phyloP scores from a whole-genome alignment of 2,113 vertebrate species.

The Eolophus roseicapilla region DNA sequence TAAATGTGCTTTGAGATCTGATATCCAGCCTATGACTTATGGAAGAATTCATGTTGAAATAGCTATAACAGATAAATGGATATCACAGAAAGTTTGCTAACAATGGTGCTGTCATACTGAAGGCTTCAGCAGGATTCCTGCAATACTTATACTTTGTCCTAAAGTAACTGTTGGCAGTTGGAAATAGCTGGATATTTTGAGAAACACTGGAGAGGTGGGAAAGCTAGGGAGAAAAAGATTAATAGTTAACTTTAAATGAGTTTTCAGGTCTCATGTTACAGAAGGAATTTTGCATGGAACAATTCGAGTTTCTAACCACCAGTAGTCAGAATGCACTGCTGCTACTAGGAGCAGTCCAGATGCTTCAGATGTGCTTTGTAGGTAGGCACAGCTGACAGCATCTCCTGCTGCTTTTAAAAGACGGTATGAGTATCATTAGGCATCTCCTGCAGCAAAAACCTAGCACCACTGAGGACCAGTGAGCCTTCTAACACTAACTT shows the following conservation, averaged over 20 bases:
- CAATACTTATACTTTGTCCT: background rate
- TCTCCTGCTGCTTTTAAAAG: background rate
- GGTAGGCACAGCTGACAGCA: background rate
- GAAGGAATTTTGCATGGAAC: background rate
- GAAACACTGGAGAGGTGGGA: background rate
- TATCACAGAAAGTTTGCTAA: background rate
- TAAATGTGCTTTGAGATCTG: background rate
- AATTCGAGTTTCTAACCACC: background rate
- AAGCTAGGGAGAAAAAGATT: background rate
- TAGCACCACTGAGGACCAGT: background rate
- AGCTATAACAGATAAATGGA: background rate
- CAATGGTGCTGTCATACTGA: background rate
- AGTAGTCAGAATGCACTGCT: background rate
- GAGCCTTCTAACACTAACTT: background rate
- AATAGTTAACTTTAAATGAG: background rate
- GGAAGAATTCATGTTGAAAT: background rate
- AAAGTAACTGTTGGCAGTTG: background rate
- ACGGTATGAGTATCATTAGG: background rate
- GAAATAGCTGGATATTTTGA: background rate
- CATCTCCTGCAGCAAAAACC: background rate
- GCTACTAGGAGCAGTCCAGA: background rate
- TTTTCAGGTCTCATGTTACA: background rate
- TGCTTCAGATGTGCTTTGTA: background rate
- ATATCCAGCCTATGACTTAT: background rate
- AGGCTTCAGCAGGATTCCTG: background rate